phyloP scores from a whole-genome alignment of 2,888 invertebrate genomes.

The Opisthograptis luteolata region DNA sequence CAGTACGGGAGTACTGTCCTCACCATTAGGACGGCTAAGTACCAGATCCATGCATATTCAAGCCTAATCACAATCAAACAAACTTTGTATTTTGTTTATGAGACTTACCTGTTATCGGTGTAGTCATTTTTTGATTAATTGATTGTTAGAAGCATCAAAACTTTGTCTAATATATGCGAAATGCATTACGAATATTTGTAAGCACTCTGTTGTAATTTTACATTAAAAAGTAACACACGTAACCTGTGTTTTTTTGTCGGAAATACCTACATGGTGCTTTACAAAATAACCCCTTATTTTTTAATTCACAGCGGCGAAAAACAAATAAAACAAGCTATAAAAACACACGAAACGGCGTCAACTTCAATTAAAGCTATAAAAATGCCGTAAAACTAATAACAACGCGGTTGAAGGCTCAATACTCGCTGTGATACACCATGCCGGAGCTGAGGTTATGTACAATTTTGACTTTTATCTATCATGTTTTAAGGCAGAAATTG shows the following conservation, averaged over 20 bases:
- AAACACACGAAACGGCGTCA: conserved; percentile 59
- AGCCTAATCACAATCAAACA: too few relatives aligned
- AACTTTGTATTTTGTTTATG: too few relatives aligned
- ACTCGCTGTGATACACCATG: conserved; percentile 14
- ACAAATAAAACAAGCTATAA: conserved; percentile 54
- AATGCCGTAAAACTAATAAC: conserved; percentile 65
- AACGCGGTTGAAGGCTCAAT: conserved; percentile 42
- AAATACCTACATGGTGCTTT: conserved; percentile 36
- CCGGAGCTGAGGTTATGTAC: conserved; percentile 12
- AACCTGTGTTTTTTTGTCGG: conserved; percentile 21
- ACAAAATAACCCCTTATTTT: conserved; percentile 40
- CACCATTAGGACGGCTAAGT: too few relatives aligned
- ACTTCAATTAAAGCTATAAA: conserved; percentile 69
- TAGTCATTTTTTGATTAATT: too few relatives aligned
- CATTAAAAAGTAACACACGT: conserved; percentile 24
- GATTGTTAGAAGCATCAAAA: too few relatives aligned
- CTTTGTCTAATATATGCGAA: too few relatives aligned
- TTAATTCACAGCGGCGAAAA: conserved; percentile 43
- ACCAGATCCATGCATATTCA: too few relatives aligned
- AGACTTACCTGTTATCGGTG: too few relatives aligned
- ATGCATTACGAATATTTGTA: background rate
- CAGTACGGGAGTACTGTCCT: too few relatives aligned
- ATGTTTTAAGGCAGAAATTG: conserved; percentile 7
- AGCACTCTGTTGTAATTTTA: background rate
- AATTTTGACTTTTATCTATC: conserved; percentile 16